Base-by-base conservation (phyloP, 2,888 invertebrate species). In the Chrysotoxum bicinctum region DNA sequence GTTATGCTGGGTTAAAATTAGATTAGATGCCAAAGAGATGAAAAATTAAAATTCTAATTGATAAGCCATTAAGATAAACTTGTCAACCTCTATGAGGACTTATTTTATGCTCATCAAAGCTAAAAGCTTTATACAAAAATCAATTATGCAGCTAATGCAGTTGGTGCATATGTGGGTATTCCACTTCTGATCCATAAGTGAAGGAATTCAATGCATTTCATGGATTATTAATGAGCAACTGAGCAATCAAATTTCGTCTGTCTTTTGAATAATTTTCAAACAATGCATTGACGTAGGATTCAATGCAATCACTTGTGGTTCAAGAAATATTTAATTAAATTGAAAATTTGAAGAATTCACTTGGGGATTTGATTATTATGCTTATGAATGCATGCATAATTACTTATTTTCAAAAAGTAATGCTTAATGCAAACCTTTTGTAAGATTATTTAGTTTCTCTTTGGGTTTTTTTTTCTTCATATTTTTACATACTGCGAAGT, bases 11-110 rank as follows among this genome's bases (percentile, higher is more conserved):
- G 14, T n/a, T 54, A 66, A 48, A 35, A 75, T 37, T 58, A 37
- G 48, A 45, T 58, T 70, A 54, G 16, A 54, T 62, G 48, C 58
- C 45, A 58, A 48, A 21, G 19, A 19, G 45, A 74, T 69, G 45
- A 30, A 54, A 62, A 74, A 80, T 80, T 68, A 69, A 69, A 43
- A 62, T 69, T 74, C 60, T 54, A 69, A 74, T 80, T 80, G 68
- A 80, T 80, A 68, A 69, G 68, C 74, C 37, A 69, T 62, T 52
- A 45, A 66, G 32, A 48, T 26, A 69, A 50, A 40, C 48, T 54
- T 54, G 54, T 54, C 54, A 30, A 54, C 16, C 54, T 54, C 54
- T 30, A 32, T 30, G 50, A 50, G 26, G 14, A 1, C 23, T 26
- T 26, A 26, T n/a, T 8, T 23, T 50, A 26, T 52, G 32, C 78